A percentile compares a stretch with the other conserved stretches of the same genome.
Evolutionary conservation across 2,888 invertebrate species (phyloP).

Genomic region (Ernsta delagoae): DNA sequence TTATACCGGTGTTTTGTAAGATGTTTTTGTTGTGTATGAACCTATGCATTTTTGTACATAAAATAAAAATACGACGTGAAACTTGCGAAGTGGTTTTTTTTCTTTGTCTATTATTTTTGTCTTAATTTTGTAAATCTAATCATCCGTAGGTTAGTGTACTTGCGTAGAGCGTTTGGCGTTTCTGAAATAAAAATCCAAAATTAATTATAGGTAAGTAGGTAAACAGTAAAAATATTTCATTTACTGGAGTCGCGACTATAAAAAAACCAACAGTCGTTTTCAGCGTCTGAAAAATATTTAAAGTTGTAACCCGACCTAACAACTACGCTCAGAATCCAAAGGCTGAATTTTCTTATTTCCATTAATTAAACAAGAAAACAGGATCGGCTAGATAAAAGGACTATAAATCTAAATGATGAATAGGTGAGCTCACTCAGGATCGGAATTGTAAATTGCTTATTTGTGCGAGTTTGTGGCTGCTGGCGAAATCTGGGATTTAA

Average conservation of each 20-base stretch:
- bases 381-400: conserved; percentile 78
- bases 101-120: no score
- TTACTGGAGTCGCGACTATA: no score
- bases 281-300: conserved; percentile 19
- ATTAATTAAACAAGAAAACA: conserved; percentile 82
- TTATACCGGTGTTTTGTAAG: conserved; percentile 31
- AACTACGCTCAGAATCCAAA: conserved; percentile 50
- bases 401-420: conserved; percentile 84
- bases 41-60: conserved; percentile 35
- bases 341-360: conserved; percentile 62
- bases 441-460: conserved; percentile 79
- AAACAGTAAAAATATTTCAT: no score
- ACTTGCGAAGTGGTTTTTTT: no score
- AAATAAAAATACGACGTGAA: no score
- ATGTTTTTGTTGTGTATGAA: conserved; percentile 35
- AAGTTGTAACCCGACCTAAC: conserved; percentile 46
- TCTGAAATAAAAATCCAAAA: no score
- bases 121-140: no score
- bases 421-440: conserved; percentile 69
- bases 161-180: no score
- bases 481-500: conserved; percentile 25
- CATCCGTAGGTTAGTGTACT: no score
- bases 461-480: conserved; percentile 42
- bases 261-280: no score
- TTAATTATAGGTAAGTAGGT: no score